phyloP scores from a whole-genome alignment of 2,797 vertebrate genomes.

The Microtus obscurus region DNA sequence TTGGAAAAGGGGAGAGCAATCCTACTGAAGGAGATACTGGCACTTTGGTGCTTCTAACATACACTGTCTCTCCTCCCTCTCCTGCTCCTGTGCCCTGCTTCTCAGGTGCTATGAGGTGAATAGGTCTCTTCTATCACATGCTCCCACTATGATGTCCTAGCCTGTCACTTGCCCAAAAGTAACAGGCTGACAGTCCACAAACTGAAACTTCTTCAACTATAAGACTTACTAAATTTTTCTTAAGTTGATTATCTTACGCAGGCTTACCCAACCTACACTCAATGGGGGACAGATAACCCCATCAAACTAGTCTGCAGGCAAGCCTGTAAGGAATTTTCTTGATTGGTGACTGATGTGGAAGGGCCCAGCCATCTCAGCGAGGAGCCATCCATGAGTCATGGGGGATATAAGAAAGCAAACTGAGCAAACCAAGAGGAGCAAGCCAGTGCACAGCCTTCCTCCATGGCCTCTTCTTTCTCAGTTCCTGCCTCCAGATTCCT shows the following conservation, averaged over 20 bases:
- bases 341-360: not conserved
- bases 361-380: not conserved
- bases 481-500: not conserved
- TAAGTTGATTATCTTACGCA: not conserved
- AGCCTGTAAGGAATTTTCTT: not conserved
- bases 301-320: not conserved
- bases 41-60: not conserved
- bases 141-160: not conserved
- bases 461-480: not conserved
- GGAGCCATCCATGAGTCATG: not conserved
- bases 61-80: not conserved
- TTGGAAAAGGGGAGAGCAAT: not conserved
- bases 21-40: not conserved
- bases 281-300: not conserved
- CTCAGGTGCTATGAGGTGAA: not conserved
- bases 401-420: not conserved
- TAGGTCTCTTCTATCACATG: not conserved
- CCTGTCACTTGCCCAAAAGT: not conserved
- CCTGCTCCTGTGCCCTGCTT: not conserved
- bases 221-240: not conserved
- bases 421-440: not conserved
- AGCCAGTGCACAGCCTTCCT: not conserved
- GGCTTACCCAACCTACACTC: not conserved
- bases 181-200: not conserved
- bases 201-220: not conserved